These are phyloP conservation scores for Lordiphosa mommai DNA, from an alignment of 1,140 invertebrate genomes.

Conservation along the genomic window DNA sequence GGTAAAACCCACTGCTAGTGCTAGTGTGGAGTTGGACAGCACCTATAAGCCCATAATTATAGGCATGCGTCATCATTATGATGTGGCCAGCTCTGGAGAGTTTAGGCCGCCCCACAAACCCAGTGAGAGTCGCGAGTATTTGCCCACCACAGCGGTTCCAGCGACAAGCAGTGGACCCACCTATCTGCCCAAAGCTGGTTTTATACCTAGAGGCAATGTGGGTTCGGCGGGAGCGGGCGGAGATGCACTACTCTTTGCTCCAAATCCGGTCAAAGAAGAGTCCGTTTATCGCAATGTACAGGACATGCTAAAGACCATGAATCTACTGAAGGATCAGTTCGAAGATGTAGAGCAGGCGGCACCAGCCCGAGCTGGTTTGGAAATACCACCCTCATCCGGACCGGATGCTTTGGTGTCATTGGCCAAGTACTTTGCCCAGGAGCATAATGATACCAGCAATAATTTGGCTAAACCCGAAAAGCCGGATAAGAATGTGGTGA, in stretches of 20 bases:
- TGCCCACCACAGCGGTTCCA: constrained; percentile 53
- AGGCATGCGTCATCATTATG: constrained; percentile 70
- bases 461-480: constrained; percentile 38
- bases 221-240: constrained; percentile 38
- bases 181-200: constrained; percentile 61
- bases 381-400: constrained; percentile 85
- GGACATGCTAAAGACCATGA: constrained; percentile 80
- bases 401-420: constrained; percentile 88
- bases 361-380: constrained; percentile 81
- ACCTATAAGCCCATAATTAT: constrained; percentile 62
- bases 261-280: constrained; percentile 54
- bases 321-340: constrained; percentile 67
- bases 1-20: constrained; percentile 41
- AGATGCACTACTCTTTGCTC: constrained; percentile 60
- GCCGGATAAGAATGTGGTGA: constrained; percentile 27
- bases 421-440: constrained; percentile 87
- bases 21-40: constrained; percentile 47
- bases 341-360: constrained; percentile 58
- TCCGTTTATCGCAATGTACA: constrained; percentile 78
- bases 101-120: constrained; percentile 27
- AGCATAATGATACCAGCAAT: constrained; percentile 82
- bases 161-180: constrained; percentile 66
- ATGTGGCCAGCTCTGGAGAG: constrained; percentile 55
- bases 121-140: constrained; percentile 50
- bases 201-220: constrained; percentile 35